Base-by-base conservation (phyloP, 2,113 vertebrate genomes). In the Cheirogaleus medius region DNA sequence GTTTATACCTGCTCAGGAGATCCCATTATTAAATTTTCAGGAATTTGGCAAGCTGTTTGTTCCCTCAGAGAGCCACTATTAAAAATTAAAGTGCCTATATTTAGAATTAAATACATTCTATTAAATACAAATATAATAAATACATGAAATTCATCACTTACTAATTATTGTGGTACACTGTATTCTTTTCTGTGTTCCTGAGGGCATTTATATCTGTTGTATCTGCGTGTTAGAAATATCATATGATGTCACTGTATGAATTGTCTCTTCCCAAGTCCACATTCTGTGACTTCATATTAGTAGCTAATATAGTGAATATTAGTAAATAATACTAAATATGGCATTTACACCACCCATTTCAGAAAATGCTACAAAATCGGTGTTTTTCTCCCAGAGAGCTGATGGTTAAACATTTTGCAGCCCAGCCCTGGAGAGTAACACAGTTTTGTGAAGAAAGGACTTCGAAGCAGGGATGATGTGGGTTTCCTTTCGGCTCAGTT, bases 1-100 rank as follows among this genome's bases (percentile, higher is more conserved):
- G 10, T 44, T 84, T 34, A 34, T 52, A 77, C 69, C 47, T 87
- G 20, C 69, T 84, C 34, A 58, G 17, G 39, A 92, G 68, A 77
- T 60, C 14, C 37, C 58, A 20, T 37, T 63, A 54, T 56, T 85
- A 73, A 34, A 76, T 47, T 82, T 63, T 95, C 73, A 94, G 85
- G 37, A 66, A 58, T 93, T 87, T 89, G 78, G 77, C 83, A 93
- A 87, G 66, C 34, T 56, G 32, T 58, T 83, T 80, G 27, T 94
- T 86, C 47, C 42, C 21, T 47, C 27, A n/a, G 49, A 87, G 63
- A 94, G 21, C 27, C 17, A 20, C 10, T 56, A 78, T 74, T 89
- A 96, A 93, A 86, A 87, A 68, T 64, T 68, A 76, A 81, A 87
- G 90, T 52, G 18, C n/a, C 76, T 87, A 83, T 23, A 95, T 96